Evolutionary conservation across 2,888 invertebrate species (phyloP), one percentile per base, ranked within the genome.

Genomic region (Ophioninae sp.): DNA sequence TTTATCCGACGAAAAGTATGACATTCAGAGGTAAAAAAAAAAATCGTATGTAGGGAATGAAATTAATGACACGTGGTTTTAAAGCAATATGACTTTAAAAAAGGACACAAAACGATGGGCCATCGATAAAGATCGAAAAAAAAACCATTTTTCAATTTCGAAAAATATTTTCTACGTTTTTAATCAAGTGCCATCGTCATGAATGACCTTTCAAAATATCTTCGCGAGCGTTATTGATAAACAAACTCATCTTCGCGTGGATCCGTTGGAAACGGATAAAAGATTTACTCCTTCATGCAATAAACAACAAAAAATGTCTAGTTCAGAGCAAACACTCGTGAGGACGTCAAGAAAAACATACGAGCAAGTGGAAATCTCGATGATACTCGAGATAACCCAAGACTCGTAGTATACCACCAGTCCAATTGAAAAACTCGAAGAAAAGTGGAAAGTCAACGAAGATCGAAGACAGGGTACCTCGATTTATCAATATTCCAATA

Each of bases 51-150:
- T 30, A 30, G 30, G 30, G 30, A 3, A 30, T 30, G 30, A 30
- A 30, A 30, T 30, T n/a, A 30, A 62, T 61, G 30, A 50, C 61
- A 37, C 61, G 30, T 5, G n/a, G 59, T 13, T 6, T 50, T 13
- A 73, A 73, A 30, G 56, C 50, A 67, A 59, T 77, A 77, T 67
- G 65, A 21, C 50, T 81, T 7, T 37, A 44, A 75, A 20, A 50
- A 44, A 21, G 44, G 20, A 50, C 17, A 61, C 30, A 21, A 30
- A 6, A n/a, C n/a, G n/a, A n/a, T n/a, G 30, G 57, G 59, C 20
- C 44, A 59, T 13, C 17, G 17, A 23, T 20, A 13, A 37, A 20
- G 37, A 68, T 0, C 37, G 30, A 20, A 44, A 41, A 44, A 41
- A 44, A 8, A 44, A 64, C 7, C n/a, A 37, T 56, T 37, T 78